Percentiles rank a stretch among this genome's conserved stretches.
Evolutionary conservation across 64 coral and sea anemone species (phyloP).

Genomic region (Stylophora pistillata): DNA sequence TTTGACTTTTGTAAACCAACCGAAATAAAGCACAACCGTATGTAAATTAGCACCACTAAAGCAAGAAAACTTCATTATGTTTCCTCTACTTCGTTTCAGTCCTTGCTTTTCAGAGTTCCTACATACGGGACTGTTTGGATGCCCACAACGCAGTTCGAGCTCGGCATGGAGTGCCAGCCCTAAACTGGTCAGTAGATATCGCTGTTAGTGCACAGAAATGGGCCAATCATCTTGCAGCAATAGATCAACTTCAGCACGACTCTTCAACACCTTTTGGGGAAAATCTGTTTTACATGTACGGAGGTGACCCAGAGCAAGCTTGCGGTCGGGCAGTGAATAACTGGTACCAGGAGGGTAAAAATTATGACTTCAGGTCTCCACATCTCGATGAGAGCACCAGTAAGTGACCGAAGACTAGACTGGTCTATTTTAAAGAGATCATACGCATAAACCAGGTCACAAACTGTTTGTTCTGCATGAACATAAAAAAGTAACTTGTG

Average conservation of each 20-base stretch:
- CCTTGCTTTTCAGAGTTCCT: slow-evolving; percentile 29
- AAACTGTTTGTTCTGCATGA: too few relatives aligned
- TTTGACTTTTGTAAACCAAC: too few relatives aligned
- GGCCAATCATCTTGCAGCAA: slow-evolving; percentile 93
- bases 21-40: too few relatives aligned
- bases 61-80: background rate
- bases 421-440: too few relatives aligned
- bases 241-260: slow-evolving; percentile 89
- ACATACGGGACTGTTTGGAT: slow-evolving; percentile 62
- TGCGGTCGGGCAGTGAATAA: slow-evolving; percentile 82
- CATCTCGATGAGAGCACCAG: slow-evolving; percentile 65
- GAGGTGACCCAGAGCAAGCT: slow-evolving; percentile 75
- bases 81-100: background rate
- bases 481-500: too few relatives aligned
- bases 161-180: slow-evolving; percentile 60
- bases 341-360: slow-evolving; percentile 84
- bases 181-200: slow-evolving; percentile 75
- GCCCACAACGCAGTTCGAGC: slow-evolving; percentile 69
- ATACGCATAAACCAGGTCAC: too few relatives aligned
- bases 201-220: slow-evolving; percentile 86
- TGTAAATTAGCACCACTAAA: too few relatives aligned
- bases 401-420: slow-evolving; percentile 12
- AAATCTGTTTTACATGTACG: slow-evolving; percentile 93
- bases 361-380: slow-evolving; percentile 65
- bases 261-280: slow-evolving; percentile 52